A percentile compares a stretch with the other conserved stretches of the same genome.
Evolutionary conservation across 1,140 invertebrate species (phyloP).

Genomic region (Scaptomyza montana): DNA sequence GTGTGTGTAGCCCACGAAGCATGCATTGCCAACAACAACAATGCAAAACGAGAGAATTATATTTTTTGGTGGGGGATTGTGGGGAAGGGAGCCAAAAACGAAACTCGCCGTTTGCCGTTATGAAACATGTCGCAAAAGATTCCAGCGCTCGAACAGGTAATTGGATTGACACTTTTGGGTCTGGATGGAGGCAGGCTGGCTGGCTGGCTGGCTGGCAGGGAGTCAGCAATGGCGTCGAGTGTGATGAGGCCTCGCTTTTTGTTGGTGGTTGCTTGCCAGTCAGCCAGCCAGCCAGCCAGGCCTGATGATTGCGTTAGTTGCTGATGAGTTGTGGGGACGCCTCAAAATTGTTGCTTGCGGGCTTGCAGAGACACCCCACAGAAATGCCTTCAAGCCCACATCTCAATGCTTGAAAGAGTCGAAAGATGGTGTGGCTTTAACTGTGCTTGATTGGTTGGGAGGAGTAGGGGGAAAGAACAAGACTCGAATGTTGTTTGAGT

Average conservation of each 20-base stretch:
- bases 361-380: constrained; percentile 35
- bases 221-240: constrained; percentile 57
- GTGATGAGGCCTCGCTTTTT: constrained; percentile 70
- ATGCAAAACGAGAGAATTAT: constrained; percentile 6
- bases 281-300: constrained; percentile 48
- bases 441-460: constrained; percentile 61
- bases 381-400: neutral
- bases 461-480: neutral
- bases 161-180: constrained; percentile 82
- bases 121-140: constrained; percentile 83
- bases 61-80: neutral
- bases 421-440: constrained; percentile 41
- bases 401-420: constrained; percentile 15
- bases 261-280: constrained; percentile 65
- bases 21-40: constrained; percentile 34
- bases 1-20: constrained; percentile 47
- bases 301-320: constrained; percentile 79
- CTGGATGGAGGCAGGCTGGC: constrained; percentile 51
- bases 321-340: constrained; percentile 62
- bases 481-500: constrained; percentile 20
- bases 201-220: neutral
- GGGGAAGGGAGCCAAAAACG: constrained; percentile 9
- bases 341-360: constrained; percentile 73
- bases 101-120: constrained; percentile 61
- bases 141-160: constrained; percentile 81